A percentile compares a stretch with the other conserved stretches of the same genome.
phyloP scores from a whole-genome alignment of 2,113 vertebrate genomes.

The Addax nasomaculatus region DNA sequence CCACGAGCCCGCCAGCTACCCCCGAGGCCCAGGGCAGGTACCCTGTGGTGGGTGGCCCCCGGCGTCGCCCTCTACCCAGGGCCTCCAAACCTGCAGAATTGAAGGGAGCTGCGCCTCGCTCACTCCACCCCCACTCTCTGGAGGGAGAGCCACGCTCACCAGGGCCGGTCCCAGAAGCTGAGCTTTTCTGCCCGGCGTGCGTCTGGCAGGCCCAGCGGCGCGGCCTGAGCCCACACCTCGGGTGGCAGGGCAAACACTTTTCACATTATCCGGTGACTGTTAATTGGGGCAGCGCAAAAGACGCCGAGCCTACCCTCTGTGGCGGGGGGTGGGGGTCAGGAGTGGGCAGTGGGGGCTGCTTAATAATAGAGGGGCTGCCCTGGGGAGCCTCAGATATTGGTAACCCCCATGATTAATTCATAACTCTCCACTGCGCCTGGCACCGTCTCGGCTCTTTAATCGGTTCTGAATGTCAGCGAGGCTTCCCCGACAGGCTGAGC shows the following conservation, averaged over 20 bases:
- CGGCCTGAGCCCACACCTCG: slow-evolving; percentile 66
- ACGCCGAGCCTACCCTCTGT: slow-evolving; percentile 36
- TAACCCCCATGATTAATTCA: slow-evolving; percentile 74
- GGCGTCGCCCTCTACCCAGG: background rate
- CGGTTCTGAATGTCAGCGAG: slow-evolving; percentile 67
- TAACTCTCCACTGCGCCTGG: slow-evolving; percentile 69
- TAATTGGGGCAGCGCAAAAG: slow-evolving; percentile 75
- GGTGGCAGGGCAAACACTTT: slow-evolving; percentile 78
- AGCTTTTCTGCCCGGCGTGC: slow-evolving; percentile 70
- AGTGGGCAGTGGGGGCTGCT: slow-evolving; percentile 63
- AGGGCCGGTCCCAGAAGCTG: slow-evolving; percentile 63
- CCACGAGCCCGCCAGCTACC: background rate
- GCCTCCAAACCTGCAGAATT: background rate
- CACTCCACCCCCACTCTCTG: background rate
- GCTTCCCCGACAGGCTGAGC: slow-evolving; percentile 74
- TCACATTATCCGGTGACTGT: slow-evolving; percentile 74
- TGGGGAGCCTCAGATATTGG: slow-evolving; percentile 71
- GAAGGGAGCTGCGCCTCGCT: background rate
- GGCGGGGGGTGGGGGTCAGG: background rate
- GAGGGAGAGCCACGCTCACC: background rate
- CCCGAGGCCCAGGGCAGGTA: background rate
- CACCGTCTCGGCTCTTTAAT: slow-evolving; percentile 72
- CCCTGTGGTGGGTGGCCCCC: background rate
- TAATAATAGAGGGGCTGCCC: slow-evolving; percentile 71
- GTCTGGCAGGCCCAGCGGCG: slow-evolving; percentile 76